These are phyloP conservation scores for Manis javanica DNA, from an alignment of 2,797 vertebrate species.

Conservation along the genomic window DNA sequence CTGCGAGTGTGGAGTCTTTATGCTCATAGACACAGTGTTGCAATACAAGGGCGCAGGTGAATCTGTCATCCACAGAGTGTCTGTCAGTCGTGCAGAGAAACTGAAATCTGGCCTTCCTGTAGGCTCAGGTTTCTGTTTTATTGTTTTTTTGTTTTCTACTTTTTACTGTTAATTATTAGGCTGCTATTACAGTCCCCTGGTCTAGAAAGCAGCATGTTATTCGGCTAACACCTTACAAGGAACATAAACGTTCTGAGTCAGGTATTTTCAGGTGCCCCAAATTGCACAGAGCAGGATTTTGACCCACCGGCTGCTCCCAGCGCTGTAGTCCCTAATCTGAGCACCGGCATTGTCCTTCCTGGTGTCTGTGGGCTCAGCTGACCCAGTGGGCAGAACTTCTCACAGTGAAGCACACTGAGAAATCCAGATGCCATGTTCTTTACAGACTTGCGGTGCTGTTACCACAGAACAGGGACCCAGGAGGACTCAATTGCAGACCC, in stretches of 20 bases:
- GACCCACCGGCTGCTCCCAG: accelerated
- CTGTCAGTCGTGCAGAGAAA: background rate
- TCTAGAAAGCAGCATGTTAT: background rate
- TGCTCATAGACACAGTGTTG: background rate
- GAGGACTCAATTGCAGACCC: background rate
- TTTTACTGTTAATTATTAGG: background rate
- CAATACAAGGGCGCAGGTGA: background rate
- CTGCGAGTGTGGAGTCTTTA: background rate
- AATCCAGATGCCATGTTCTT: too few relatives aligned
- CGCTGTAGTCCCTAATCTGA: background rate
- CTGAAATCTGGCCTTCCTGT: background rate
- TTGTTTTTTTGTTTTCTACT: too few relatives aligned
- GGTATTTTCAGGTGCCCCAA: background rate
- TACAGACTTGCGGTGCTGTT: background rate
- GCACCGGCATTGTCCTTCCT: accelerated
- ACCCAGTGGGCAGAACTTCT: accelerated
- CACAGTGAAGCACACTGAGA: background rate
- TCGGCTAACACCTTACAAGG: background rate
- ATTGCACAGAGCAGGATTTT: background rate
- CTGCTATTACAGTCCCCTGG: background rate
- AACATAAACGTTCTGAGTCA: background rate
- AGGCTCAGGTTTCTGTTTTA: too few relatives aligned
- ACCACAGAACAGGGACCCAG: background rate
- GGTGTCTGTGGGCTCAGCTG: background rate
- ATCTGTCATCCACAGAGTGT: background rate